These are phyloP conservation scores for Dendroctonus ponderosae DNA, from an alignment of 1,140 invertebrate genomes.

Conservation along the genomic window DNA sequence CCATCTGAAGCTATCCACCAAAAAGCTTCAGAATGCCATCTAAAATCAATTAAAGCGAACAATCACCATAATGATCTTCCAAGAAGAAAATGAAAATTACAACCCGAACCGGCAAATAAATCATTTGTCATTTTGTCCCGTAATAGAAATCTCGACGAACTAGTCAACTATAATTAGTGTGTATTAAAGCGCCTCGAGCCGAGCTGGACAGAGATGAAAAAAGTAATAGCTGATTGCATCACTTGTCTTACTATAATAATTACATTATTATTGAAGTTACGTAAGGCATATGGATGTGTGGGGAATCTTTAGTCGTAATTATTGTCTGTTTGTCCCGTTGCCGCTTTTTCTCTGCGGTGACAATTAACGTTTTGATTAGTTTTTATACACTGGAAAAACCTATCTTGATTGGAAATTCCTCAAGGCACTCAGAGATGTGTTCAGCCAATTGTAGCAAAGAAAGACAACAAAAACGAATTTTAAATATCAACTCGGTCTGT, in stretches of 20 bases:
- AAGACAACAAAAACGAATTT: too few species aligned
- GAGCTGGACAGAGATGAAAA: constrained; percentile 16
- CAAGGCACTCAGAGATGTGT: too few species aligned
- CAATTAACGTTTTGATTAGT: constrained; percentile 27
- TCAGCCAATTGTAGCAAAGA: too few species aligned
- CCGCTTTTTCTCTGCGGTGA: constrained; percentile 21
- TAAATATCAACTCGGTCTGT: too few species aligned
- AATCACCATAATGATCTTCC: constrained; percentile 23
- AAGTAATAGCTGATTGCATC: constrained; percentile 33
- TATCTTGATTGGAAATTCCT: too few species aligned
- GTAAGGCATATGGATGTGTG: constrained; percentile 33
- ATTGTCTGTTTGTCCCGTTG: constrained; percentile 31
- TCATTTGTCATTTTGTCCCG: constrained; percentile 36
- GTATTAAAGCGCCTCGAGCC: constrained; percentile 26
- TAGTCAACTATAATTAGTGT: constrained; percentile 32
- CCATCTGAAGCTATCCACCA: neutral
- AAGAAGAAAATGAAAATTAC: constrained; percentile 29
- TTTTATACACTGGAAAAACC: constrained; percentile 15
- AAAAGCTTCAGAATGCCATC: constrained; percentile 13
- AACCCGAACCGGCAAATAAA: constrained; percentile 30
- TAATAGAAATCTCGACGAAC: constrained; percentile 32
- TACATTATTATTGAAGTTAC: constrained; percentile 36
- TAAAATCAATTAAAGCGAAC: constrained; percentile 12
- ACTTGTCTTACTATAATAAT: constrained; percentile 37
- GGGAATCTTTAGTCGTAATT: constrained; percentile 33